These are phyloP conservation scores for Melanchra persicariae DNA, from an alignment of 2,888 invertebrate genomes.

Conservation along the genomic window DNA sequence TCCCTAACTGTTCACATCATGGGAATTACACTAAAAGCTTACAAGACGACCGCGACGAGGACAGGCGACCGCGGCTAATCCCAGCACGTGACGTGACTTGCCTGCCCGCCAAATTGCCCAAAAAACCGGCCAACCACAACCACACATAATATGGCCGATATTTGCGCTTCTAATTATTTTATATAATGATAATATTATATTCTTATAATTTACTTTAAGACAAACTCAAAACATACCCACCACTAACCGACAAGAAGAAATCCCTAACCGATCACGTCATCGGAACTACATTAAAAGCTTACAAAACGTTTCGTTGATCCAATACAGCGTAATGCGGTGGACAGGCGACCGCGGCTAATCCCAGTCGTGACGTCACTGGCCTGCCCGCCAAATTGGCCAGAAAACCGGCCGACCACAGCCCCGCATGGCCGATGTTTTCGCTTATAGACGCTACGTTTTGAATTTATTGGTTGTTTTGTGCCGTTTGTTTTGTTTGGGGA, in stretches of 20 bases:
- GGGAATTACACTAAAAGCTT: too few species aligned
- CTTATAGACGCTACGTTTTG: conserved; percentile 34
- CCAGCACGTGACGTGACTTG: too few species aligned
- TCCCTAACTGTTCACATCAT: too few species aligned
- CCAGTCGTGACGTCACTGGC: conserved; percentile 51
- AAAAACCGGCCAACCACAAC: too few species aligned
- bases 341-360: conserved; percentile 59
- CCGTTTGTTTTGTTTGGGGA: conserved; percentile 10
- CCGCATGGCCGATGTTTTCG: conserved; percentile 52
- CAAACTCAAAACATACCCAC: not conserved
- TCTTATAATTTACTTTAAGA: too few species aligned
- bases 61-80: too few species aligned
- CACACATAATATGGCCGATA: too few species aligned
- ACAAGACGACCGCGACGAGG: too few species aligned
- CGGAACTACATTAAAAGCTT: conserved; percentile 51
- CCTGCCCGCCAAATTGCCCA: too few species aligned
- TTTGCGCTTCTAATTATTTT: too few species aligned
- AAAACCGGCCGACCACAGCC: conserved; percentile 52
- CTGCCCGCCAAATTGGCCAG: conserved; percentile 56
- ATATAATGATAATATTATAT: too few species aligned
- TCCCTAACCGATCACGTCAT: conserved; percentile 12
- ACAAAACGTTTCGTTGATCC: conserved; percentile 48
- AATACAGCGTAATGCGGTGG: conserved; percentile 52
- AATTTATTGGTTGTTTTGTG: conserved; percentile 39
- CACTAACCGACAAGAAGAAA: conserved; percentile 18